Evolutionary conservation across 2,113 vertebrate genomes (phyloP), one percentile per base, ranked within the genome.

Genomic region (Psilopsiagon aurifrons): DNA sequence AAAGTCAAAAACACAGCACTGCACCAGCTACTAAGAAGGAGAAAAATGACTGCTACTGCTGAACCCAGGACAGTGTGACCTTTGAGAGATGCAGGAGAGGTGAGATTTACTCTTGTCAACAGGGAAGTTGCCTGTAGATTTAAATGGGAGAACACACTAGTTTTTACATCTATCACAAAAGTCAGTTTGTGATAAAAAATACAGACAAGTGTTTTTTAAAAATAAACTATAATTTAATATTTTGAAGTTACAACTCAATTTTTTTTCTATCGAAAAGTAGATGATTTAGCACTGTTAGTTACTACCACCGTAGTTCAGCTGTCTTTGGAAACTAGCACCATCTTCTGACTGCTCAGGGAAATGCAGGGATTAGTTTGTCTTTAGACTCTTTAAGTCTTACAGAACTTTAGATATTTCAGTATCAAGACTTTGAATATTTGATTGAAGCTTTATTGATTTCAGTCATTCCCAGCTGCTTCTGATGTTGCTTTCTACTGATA

Each of bases 301-400:
- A 71, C 35, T 33, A 47, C 23, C 47, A 17, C 20, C 5, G 2
- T 28, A 57, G 28, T 35, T 73, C 5, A 60, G 62, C 4, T 20
- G 33, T 27, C 47, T 75, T 68, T 24, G 35, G 74, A n/a, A 84
- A 52, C 88, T 79, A 47, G 25, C 86, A 82, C 95, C 96, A 95
- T 67, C 92, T 96, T 86, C 86, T 92, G 92, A 89, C 80, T 63
- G 52, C 23, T 82, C 17, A 59, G 77, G 73, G 81, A 92, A 96
- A 59, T 91, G 77, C 86, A 96, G 46, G 46, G 52, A 37, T 52
- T 33, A 10, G 8, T 31, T 90, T 37, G 22, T 22, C 37, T 31
- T 83, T 6, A 43, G 22, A 70, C 29, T 54, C 17, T 37, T 27
- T 47, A 37, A 47, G 15, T 33, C 11, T 75, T 62, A 37, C 11